A percentile compares a stretch with the other conserved stretches of the same genome.
Conservation (phyloP, 1,140 invertebrate genomes). For the Cydia splendana region DNA sequence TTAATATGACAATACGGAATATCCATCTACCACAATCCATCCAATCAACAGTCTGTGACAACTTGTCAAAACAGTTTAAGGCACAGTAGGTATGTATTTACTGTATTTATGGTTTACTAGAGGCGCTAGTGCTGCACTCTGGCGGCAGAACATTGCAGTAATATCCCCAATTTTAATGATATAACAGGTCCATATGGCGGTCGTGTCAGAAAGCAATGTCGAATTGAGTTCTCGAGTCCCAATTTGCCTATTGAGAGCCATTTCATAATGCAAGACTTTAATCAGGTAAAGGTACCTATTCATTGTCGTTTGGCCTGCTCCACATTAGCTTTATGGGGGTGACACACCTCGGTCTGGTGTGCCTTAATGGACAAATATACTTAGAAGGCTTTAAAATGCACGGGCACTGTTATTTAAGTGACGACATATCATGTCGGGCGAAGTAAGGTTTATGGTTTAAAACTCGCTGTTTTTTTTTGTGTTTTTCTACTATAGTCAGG, state of each 20-base stretch:
- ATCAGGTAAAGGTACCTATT: background rate
- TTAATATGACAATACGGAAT: no score
- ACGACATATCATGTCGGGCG: background rate
- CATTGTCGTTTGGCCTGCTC: background rate
- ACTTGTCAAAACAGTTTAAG: no score
- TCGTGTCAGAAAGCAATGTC: background rate
- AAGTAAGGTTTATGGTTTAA: no score
- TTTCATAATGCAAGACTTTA: conserved; percentile 32
- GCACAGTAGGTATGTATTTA: no score
- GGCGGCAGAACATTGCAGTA: no score
- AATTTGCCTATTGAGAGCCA: conserved; percentile 25
- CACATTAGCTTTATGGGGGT: conserved; percentile 12
- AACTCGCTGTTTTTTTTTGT: no score
- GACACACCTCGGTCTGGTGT: background rate
- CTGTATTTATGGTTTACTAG: no score
- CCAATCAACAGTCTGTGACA: no score
- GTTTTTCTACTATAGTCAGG: no score
- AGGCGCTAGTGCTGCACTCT: no score
- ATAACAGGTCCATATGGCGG: background rate
- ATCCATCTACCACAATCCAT: no score
- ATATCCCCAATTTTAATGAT: background rate
- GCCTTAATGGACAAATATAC: conserved; percentile 30
- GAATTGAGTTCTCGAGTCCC: background rate
- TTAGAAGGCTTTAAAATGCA: conserved; percentile 20
- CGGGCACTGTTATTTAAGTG: background rate